Conservation (phyloP, 2,113 vertebrate genomes). For the Callipepla squamata region DNA sequence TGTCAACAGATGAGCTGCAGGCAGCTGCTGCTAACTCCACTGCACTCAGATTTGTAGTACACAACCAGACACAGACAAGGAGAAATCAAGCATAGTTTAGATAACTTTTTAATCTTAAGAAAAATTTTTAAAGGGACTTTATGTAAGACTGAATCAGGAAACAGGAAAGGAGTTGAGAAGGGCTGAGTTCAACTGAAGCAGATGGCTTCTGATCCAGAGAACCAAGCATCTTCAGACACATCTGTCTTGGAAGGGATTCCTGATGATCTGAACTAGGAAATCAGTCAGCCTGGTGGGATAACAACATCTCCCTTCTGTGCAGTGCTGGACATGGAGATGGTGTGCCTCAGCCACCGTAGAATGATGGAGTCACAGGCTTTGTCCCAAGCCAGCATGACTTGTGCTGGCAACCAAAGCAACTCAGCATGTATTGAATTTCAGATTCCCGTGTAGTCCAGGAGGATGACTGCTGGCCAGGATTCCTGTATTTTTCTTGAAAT, state of each 20-base stretch:
- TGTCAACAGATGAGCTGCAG: conserved; percentile 52
- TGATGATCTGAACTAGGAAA: neutral
- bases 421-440: neutral
- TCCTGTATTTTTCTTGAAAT: conserved; percentile 4
- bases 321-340: neutral
- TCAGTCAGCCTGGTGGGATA: neutral
- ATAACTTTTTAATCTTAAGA: neutral
- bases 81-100: neutral
- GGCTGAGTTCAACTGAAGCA: neutral
- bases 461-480: neutral
- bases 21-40: conserved; percentile 42
- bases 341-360: neutral
- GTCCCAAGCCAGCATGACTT: neutral
- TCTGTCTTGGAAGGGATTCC: neutral
- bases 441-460: neutral
- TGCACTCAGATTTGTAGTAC: neutral
- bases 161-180: neutral
- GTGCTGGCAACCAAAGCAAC: neutral
- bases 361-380: neutral
- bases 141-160: neutral
- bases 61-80: neutral
- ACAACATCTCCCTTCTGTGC: neutral
- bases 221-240: neutral
- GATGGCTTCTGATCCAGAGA: neutral
- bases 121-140: neutral